Evolutionary conservation across 2,888 invertebrate species (phyloP).

Genomic region (Lasioglossum leucozonium): DNA sequence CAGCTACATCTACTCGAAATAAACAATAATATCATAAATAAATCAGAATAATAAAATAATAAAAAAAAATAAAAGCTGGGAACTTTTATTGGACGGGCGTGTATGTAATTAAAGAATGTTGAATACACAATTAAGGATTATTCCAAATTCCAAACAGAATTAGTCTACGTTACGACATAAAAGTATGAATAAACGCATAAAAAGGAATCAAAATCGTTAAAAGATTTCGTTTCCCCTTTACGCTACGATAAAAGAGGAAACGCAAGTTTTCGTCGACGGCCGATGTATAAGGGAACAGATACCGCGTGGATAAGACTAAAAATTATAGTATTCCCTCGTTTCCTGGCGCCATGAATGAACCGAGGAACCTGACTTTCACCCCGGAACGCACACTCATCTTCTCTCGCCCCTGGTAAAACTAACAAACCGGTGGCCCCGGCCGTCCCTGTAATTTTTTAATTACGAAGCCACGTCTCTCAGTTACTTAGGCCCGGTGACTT

Average conservation of each 20-base stretch:
- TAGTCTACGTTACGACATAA: neutral
- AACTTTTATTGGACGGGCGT: too few relatives aligned
- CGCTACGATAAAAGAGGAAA: neutral
- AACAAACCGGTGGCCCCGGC: slow-evolving; percentile 68
- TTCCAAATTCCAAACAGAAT: too few relatives aligned
- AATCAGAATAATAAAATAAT: too few relatives aligned
- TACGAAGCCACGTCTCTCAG: slow-evolving; percentile 74
- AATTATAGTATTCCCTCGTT: slow-evolving; percentile 69
- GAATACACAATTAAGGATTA: neutral
- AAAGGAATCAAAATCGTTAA: neutral
- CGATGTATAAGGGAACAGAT: slow-evolving; percentile 3
- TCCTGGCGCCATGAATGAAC: slow-evolving; percentile 78
- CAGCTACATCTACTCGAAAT: too few relatives aligned
- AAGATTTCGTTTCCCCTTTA: neutral
- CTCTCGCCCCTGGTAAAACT: slow-evolving; percentile 47
- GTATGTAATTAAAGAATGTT: too few relatives aligned
- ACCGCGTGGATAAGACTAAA: slow-evolving; percentile 24
- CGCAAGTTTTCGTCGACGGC: neutral
- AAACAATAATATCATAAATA: too few relatives aligned
- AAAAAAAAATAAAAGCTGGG: too few relatives aligned
- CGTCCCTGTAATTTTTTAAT: slow-evolving; percentile 82
- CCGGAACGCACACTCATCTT: slow-evolving; percentile 46
- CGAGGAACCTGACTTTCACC: slow-evolving; percentile 64
- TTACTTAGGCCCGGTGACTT: slow-evolving; percentile 78
- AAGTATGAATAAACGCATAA: too few relatives aligned